Base-by-base conservation (phyloP, 1,140 invertebrate genomes). In the Drosophila pseudoananassae region DNA sequence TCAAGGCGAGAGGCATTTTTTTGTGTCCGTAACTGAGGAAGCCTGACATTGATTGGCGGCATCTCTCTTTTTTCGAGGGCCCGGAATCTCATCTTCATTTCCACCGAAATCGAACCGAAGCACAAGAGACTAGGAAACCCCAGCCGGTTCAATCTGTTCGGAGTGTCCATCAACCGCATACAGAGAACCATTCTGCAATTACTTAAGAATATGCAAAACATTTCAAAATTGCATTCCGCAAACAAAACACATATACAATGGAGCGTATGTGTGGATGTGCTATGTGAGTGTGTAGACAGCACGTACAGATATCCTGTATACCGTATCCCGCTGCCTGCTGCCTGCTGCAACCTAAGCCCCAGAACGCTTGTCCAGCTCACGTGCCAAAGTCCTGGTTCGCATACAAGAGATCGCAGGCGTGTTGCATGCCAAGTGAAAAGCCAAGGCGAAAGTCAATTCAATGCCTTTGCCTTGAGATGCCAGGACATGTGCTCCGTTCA, bases 121-220 rank as follows among this genome's bases (percentile, higher is more conserved):
- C 45, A 52, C 36, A 76, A 64, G 25, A 31, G 46, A 33, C 38
- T 38, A 36, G 33, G 33, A 9, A 40, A 14, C 3, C 17, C 36
- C 20, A 38, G 25, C 15, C 4, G 17, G 43, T 69, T 76, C 72
- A 76, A 75, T 76, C 72, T 75, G 50, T 65, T 64, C 47, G 58
- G 55, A 58, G 66, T 60, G 43, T 27, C 53, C 43, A 47, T 61
- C 45, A 51, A 40, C 36, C 64, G 58, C 73, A 70, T 29, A 54
- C 59, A 61, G n/a, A 56, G 52, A 43, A 60, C 49, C 61, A 68
- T 65, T 76, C 76, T 73, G 63, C 81, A 85, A 76, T 84, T 84
- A 80, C 72, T 84, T 77, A 49, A 65, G 76, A 84, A 74, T 85
- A 85, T 80, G 81, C 77, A 74, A 84, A 74, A 76, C 63, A 84